phyloP scores from a whole-genome alignment of 2,888 invertebrate genomes.

The Pseudanteris insignis region DNA sequence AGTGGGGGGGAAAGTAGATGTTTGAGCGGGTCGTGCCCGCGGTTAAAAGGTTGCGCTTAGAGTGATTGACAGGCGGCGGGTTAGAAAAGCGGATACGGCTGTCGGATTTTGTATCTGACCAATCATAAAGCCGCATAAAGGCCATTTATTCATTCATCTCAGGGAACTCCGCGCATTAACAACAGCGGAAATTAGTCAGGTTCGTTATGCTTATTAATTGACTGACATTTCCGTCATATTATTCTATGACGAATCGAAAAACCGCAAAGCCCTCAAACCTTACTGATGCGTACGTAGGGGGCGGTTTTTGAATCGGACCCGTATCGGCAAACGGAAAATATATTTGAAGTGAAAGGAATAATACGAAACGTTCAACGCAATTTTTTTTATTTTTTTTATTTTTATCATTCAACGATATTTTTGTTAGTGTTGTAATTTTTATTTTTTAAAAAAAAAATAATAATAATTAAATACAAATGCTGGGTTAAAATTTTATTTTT shows the following conservation, averaged over 20 bases:
- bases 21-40: slow-evolving; percentile 61
- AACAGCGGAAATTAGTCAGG: slow-evolving; percentile 66
- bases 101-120: slow-evolving; percentile 67
- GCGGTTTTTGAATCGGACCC: no score
- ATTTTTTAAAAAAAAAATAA: neutral
- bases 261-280: slow-evolving; percentile 50
- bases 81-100: slow-evolving; percentile 66
- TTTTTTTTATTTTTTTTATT: no score
- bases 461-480: neutral
- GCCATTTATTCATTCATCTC: slow-evolving; percentile 62
- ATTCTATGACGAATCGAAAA: slow-evolving; percentile 55
- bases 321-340: no score
- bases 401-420: neutral
- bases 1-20: slow-evolving; percentile 35
- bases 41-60: slow-evolving; percentile 61
- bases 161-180: slow-evolving; percentile 50
- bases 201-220: slow-evolving; percentile 67
- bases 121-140: slow-evolving; percentile 66
- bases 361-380: no score
- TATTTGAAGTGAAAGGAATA: no score
- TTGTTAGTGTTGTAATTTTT: neutral
- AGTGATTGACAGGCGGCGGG: slow-evolving; percentile 60
- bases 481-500: neutral
- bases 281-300: slow-evolving; percentile 33
- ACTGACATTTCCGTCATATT: slow-evolving; percentile 67